Conservation (phyloP, 2,888 invertebrate species). For the Pammene aurita region DNA sequence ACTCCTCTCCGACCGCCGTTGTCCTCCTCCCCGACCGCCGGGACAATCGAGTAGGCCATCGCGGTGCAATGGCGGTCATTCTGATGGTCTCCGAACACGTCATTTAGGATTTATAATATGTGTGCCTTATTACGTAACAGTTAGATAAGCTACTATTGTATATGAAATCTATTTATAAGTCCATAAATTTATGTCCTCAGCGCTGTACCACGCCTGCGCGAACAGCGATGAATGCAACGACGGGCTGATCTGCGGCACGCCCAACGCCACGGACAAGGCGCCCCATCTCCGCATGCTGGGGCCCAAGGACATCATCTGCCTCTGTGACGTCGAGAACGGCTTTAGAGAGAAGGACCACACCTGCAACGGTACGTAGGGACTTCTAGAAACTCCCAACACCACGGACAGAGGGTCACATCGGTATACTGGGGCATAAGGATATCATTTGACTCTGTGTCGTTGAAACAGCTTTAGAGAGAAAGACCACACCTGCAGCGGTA, state of each 20-base stretch:
- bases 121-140: too few relatives aligned
- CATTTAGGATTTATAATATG: too few relatives aligned
- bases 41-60: too few relatives aligned
- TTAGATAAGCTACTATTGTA: too few relatives aligned
- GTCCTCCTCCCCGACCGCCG: too few relatives aligned
- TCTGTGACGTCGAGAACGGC: constrained; percentile 84
- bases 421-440: too few relatives aligned
- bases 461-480: too few relatives aligned
- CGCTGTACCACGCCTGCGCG: constrained; percentile 83
- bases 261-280: constrained; percentile 81
- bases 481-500: too few relatives aligned
- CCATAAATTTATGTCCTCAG: constrained; percentile 56
- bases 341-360: constrained; percentile 85
- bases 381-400: background rate
- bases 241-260: constrained; percentile 84
- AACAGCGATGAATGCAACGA: constrained; percentile 86
- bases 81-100: too few relatives aligned
- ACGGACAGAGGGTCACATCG: background rate
- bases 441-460: background rate
- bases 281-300: constrained; percentile 66
- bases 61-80: too few relatives aligned
- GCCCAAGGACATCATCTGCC: constrained; percentile 80
- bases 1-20: too few relatives aligned
- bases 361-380: constrained; percentile 74
- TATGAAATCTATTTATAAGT: background rate